Evolutionary conservation across 2,113 vertebrate species (phyloP).

Genomic region (Strix uralensis): DNA sequence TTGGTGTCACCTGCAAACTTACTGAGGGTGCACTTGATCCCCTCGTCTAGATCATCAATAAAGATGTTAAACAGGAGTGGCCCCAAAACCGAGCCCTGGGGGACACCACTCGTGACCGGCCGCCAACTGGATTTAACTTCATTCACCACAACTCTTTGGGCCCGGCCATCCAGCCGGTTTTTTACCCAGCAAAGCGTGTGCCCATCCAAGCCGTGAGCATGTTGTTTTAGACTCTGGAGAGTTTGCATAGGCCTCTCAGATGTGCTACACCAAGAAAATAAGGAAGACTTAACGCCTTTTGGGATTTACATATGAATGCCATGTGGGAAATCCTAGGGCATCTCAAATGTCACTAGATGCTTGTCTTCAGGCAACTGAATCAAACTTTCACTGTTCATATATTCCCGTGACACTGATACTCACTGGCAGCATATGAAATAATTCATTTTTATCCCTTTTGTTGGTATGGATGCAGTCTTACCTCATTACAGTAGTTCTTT

Average conservation of each 20-base stretch:
- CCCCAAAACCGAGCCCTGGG: too few species aligned
- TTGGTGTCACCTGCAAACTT: too few species aligned
- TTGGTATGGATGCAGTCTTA: background rate
- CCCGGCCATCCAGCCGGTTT: too few species aligned
- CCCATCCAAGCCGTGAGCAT: too few species aligned
- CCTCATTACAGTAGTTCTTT: slow-evolving; percentile 29
- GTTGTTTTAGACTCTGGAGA: background rate
- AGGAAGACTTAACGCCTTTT: background rate
- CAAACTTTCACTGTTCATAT: background rate
- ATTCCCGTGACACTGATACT: background rate
- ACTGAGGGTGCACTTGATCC: too few species aligned
- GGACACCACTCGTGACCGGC: too few species aligned
- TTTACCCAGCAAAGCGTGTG: too few species aligned
- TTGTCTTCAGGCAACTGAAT: background rate
- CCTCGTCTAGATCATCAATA: too few species aligned
- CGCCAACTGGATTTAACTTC: too few species aligned
- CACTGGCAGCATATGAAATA: background rate
- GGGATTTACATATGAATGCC: background rate
- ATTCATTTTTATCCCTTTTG: background rate
- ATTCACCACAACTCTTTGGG: too few species aligned
- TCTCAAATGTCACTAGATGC: background rate
- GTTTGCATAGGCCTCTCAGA: background rate
- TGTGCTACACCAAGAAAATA: background rate
- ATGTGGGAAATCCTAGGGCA: background rate
- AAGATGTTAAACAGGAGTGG: too few species aligned